Conservation (phyloP, 2,797 vertebrate species). For the Gymnothorax javanicus region DNA sequence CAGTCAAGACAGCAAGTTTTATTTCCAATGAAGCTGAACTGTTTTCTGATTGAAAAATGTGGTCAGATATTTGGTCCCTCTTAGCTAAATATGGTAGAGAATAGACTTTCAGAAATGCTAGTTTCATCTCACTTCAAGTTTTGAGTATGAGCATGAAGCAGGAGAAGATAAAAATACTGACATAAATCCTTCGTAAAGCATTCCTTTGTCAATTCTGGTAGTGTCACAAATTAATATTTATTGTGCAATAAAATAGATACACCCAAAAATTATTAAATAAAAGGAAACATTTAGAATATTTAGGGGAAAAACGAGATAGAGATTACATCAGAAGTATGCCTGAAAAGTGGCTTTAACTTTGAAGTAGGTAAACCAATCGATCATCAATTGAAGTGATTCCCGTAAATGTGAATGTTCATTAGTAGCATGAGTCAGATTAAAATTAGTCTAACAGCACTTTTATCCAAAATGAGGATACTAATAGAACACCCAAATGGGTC, state of each 20-base stretch:
- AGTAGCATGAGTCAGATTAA: too few relatives aligned
- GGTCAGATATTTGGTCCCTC: neutral
- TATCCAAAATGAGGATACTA: too few relatives aligned
- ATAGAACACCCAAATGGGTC: too few relatives aligned
- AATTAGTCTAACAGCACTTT: too few relatives aligned
- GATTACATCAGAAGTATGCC: too few relatives aligned
- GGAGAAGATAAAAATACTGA: neutral
- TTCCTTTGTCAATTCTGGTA: neutral
- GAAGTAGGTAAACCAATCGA: too few relatives aligned
- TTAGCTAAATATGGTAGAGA: neutral
- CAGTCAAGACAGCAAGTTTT: neutral
- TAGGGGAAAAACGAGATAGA: neutral
- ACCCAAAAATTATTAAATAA: neutral
- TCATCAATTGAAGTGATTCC: too few relatives aligned
- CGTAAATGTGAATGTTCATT: too few relatives aligned
- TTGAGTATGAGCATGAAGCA: too few relatives aligned
- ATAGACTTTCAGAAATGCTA: constrained; percentile 13
- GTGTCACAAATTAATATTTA: neutral
- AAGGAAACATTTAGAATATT: neutral
- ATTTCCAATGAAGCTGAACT: neutral
- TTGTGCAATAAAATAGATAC: neutral
- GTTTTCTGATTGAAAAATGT: neutral
- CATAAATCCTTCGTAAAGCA: neutral
- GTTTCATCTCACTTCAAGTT: neutral
- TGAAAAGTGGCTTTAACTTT: too few relatives aligned